Evolutionary conservation across 2,888 invertebrate species (phyloP), one percentile per base, ranked within the genome.

Genomic region (Dryobotodes eremita): DNA sequence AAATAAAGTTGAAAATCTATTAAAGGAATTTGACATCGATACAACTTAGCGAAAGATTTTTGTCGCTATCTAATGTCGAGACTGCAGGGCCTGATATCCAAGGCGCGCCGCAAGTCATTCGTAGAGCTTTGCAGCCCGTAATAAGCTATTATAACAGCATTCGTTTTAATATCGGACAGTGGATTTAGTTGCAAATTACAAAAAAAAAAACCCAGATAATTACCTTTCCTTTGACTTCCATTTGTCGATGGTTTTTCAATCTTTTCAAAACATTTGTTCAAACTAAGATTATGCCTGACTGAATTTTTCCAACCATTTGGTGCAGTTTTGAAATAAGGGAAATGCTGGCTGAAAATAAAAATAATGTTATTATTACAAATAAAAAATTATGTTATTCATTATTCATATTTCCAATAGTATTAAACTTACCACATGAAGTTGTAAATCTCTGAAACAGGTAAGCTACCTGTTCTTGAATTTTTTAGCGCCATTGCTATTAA

Each of bases 221-320:
- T 93, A 96, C 97, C 98, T 95, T 98, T 98, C 87, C 98, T 97
- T 95, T 99, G 98, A 90, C 98, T 98, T 50, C 98, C 98, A 94
- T 98, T 98, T 68, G 98, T 98, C 0, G 98, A 98, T 0, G 99
- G 99, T 90, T 99, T 99, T 92, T 99, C 99, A 84, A 99, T 99
- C 95, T 99, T 99, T 92, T 99, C 99, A 95, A 99, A 99, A 96
- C 99, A 99, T 96, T 99, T 99, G 96, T 99, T 99, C 89, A 99
- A 95, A 88, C 99, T 99, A 89, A 99, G 97, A 97, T 99, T 99
- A 94, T 99, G 99, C 88, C 99, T 97, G 1, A 99, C 99, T 7
- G 99, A 99, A 94, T 99, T 99, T 96, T 99, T 99, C 99, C 99
- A 99, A 26, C 99, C 99, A 93, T 98, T 99, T 42, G 99, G 99